Conservation (phyloP, 2,113 vertebrate genomes). For the crab-eating macaque (Macaca fascicularis) region T2T-MFA8v1.1 NC_088377.1:150043501-150044000, state of each 20-base stretch:
- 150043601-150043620: neutral
- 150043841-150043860: neutral
- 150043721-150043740: neutral
- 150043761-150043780: neutral
- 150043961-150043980: neutral
- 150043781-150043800: neutral
- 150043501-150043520: neutral
- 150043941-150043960: constrained; percentile 23
- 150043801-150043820: neutral
- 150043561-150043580: neutral
- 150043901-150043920: neutral
- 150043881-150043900: constrained; percentile 14
- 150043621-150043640: neutral
- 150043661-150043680: neutral
- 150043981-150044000: neutral
- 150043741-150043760: neutral
- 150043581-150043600: neutral
- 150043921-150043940: neutral
- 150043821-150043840: constrained; percentile 24
- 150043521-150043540: no score
- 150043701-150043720: neutral
- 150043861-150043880: neutral
- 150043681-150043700: neutral
- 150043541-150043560: neutral
- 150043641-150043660: neutral